phyloP scores from a whole-genome alignment of 1,140 invertebrate genomes.

The Zophobas morio region DNA sequence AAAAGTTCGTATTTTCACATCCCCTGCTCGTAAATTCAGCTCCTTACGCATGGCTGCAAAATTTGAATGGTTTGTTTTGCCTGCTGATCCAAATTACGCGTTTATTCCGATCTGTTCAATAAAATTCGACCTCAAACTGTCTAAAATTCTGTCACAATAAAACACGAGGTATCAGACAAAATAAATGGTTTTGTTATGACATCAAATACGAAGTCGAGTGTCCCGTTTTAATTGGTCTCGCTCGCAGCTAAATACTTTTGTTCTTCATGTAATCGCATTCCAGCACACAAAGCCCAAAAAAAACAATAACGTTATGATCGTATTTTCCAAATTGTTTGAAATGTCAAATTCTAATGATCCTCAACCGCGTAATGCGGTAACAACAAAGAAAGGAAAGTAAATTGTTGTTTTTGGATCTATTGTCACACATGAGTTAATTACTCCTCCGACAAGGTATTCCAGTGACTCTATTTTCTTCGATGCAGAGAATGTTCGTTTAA shows the following conservation, averaged over 20 bases:
- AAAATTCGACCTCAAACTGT: not conserved
- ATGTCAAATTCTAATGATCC: constrained; percentile 11
- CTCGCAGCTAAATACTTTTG: constrained; percentile 18
- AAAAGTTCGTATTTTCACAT: no score
- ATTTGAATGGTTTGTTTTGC: no score
- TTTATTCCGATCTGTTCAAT: not conserved
- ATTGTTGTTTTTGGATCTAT: not conserved
- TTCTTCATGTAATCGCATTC: constrained; percentile 20
- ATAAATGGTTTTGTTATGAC: constrained; percentile 29
- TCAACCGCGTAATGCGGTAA: not conserved
- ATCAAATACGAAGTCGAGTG: constrained; percentile 24
- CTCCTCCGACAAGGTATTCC: not conserved
- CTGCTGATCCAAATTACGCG: no score
- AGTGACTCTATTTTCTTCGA: not conserved
- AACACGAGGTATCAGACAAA: not conserved
- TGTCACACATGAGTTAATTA: not conserved
- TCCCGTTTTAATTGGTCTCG: constrained; percentile 14
- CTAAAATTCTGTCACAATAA: constrained; percentile 8
- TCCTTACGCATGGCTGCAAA: no score
- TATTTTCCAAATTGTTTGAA: constrained; percentile 11
- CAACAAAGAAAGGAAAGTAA: no score
- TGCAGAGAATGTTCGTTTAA: not conserved
- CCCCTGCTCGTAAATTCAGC: no score
- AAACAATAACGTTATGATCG: constrained; percentile 19
- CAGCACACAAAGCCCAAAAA: constrained; percentile 15